phyloP scores from a whole-genome alignment of 2,113 vertebrate species.

The Anhinga rufa region DNA sequence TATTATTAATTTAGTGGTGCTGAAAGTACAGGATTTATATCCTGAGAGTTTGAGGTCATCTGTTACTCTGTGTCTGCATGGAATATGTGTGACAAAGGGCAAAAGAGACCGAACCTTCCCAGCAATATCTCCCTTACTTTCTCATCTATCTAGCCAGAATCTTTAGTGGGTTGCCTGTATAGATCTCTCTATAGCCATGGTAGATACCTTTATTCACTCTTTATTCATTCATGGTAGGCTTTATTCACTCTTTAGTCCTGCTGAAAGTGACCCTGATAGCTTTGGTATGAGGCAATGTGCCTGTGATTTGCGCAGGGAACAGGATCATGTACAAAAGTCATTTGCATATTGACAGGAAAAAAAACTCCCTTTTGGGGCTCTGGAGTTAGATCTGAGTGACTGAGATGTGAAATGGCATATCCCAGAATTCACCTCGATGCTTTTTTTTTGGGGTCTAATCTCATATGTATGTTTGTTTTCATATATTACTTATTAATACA shows the following conservation, averaged over 20 bases:
- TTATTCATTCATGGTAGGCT: not conserved
- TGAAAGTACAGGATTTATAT: not conserved
- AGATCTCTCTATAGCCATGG: not conserved
- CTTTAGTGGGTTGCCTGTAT: not conserved
- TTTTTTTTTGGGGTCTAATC: not conserved
- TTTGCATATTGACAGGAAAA: not conserved
- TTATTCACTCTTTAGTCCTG: not conserved
- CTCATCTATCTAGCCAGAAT: not conserved
- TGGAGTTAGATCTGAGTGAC: not conserved
- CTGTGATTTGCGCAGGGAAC: not conserved
- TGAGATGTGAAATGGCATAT: not conserved
- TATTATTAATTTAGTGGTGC: not conserved
- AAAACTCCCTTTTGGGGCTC: fast-evolving
- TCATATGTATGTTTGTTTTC: not conserved
- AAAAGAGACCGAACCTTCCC: not conserved
- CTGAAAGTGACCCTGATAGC: not conserved
- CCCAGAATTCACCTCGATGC: not conserved
- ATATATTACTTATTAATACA: not conserved
- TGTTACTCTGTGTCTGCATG: not conserved
- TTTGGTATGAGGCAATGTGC: not conserved
- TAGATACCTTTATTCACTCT: not conserved
- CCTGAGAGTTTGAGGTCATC: not conserved
- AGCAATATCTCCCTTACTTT: not conserved
- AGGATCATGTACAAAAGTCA: not conserved
- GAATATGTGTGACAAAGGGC: not conserved